Percentiles rank a stretch among this genome's conserved stretches.
phyloP scores from a whole-genome alignment of 2,113 vertebrate species.

The Pongo abelii region DNA sequence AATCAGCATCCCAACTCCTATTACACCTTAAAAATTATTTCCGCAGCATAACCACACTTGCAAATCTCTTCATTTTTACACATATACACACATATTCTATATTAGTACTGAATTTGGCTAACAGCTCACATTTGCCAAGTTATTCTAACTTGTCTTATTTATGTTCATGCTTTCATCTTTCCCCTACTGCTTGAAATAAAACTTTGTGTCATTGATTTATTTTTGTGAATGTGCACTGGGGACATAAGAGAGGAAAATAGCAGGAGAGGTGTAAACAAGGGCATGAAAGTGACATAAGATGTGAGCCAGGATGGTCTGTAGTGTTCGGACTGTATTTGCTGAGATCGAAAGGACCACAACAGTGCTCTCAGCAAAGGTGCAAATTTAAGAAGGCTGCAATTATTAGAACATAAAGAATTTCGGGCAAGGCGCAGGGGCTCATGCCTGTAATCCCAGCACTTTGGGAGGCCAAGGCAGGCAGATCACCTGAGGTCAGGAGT shows the following conservation, averaged over 20 bases:
- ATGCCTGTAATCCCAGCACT: no score
- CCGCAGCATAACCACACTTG: neutral
- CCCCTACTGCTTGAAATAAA: neutral
- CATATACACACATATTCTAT: neutral
- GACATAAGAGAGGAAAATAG: neutral
- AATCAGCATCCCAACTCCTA: neutral
- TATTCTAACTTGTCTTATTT: neutral
- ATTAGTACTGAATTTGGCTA: neutral
- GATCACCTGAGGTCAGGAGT: no score
- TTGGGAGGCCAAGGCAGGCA: no score
- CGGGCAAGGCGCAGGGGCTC: no score
- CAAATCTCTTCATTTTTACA: neutral
- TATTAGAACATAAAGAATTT: neutral
- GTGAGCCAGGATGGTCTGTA: accelerated
- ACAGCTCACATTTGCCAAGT: neutral
- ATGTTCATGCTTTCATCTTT: neutral
- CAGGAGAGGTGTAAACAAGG: accelerated
- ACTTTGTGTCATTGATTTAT: neutral
- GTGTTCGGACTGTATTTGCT: no score
- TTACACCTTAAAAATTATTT: neutral
- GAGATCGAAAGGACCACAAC: no score
- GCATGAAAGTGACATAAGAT: accelerated
- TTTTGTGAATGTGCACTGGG: neutral
- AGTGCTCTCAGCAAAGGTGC: accelerated
- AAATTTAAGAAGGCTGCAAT: accelerated